These are phyloP conservation scores for Zonotrichia leucophrys DNA, from an alignment of 2,113 vertebrate genomes.

Conservation along the genomic window DNA sequence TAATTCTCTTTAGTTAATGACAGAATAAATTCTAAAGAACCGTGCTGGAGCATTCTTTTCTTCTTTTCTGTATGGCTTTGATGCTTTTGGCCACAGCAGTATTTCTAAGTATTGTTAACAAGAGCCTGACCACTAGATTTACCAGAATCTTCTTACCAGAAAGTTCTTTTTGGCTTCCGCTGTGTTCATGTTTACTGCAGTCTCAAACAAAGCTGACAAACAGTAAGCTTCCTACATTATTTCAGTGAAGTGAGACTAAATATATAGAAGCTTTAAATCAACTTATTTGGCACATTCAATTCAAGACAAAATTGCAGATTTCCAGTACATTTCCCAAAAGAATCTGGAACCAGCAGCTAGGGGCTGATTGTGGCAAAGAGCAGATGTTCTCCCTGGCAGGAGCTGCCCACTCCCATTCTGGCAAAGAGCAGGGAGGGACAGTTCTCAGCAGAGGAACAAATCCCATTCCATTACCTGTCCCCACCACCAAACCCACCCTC, in stretches of 20 bases:
- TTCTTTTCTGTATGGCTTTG: neutral
- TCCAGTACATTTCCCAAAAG: neutral
- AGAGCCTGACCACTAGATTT: neutral
- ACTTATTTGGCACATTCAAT: neutral
- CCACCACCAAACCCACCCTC: neutral
- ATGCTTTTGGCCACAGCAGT: neutral
- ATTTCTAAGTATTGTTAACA: neutral
- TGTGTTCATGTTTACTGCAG: neutral
- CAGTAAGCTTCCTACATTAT: neutral
- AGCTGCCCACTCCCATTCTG: neutral
- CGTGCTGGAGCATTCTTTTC: neutral
- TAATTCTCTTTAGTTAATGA: neutral
- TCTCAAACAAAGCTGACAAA: neutral
- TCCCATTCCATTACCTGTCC: fast-evolving
- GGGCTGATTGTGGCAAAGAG: neutral
- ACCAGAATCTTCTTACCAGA: too few relatives aligned
- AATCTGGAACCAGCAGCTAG: neutral
- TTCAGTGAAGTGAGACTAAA: neutral
- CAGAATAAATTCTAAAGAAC: neutral
- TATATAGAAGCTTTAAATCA: neutral
- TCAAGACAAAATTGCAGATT: conserved; percentile 5
- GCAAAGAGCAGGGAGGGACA: neutral
- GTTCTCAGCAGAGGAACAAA: neutral
- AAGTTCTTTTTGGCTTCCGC: neutral
- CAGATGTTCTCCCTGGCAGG: neutral